Evolutionary conservation across 2,888 invertebrate species (phyloP), one percentile per base, ranked within the genome.

Genomic region (Labia minor): DNA sequence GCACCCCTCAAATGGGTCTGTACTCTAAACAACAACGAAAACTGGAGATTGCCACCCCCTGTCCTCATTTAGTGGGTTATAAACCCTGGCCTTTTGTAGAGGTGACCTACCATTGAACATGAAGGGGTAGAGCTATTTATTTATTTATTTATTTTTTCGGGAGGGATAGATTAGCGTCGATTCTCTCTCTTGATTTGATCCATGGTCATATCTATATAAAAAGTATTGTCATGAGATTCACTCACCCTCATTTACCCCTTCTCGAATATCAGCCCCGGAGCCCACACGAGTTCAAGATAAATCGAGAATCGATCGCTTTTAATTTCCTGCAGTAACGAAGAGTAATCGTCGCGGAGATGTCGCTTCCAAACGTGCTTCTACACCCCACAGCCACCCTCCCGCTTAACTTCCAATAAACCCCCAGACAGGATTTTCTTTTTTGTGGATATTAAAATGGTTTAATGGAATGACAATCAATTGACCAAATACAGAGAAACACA

Each of bases 271-370:
- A 49, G 16, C 3, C 49, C 14, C 8, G 49, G 16, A 49, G 4
- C 49, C 49, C n/a, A 49, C 49, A 49, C 49, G 49, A 49, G 49
- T 49, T 49, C 49, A 49, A 49, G 49, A 49, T 49, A 49, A 49
- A 49, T 49, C 49, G 49, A 49, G 49, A 49, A 49, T 49, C 49
- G 49, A 49, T 49, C 49, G 49, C 49, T 49, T 49, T 49, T 49
- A 49, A 49, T 49, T 49, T 49, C 49, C 49, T 49, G 49, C 33
- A 49, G 49, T 49, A 49, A 49, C 49, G 49, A 49, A 49, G 49
- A 49, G 49, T 49, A 49, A 49, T 49, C 49, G 49, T 49, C 49
- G 49, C 49, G 49, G 49, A 49, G 49, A 49, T 49, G 49, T 49
- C 49, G 49, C 49, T 49, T 49, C 49, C 49, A 49, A 49, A 49